These are phyloP conservation scores for Acipenser transmontanus DNA, from an alignment of 2,797 vertebrate genomes.

Conservation along the genomic window DNA sequence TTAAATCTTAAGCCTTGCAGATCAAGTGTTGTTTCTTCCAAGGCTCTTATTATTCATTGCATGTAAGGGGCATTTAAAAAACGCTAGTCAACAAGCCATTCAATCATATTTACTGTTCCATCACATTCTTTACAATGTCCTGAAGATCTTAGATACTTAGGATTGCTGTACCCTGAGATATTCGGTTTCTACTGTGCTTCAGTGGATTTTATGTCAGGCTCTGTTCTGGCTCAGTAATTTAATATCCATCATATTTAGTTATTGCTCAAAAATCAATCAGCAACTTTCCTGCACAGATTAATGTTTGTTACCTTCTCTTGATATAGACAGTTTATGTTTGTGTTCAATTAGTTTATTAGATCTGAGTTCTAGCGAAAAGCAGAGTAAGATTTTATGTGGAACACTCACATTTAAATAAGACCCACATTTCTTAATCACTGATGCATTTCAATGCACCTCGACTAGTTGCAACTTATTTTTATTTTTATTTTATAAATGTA, in stretches of 20 bases:
- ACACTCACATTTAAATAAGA: no score
- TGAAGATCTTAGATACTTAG: slow-evolving; percentile 16
- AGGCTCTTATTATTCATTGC: not conserved
- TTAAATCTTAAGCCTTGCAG: no score
- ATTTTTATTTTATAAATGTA: no score
- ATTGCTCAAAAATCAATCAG: slow-evolving; percentile 33
- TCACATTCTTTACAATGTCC: slow-evolving; percentile 17
- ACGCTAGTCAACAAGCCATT: slow-evolving; percentile 22
- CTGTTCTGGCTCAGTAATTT: slow-evolving; percentile 23
- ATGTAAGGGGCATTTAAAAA: slow-evolving; percentile 3
- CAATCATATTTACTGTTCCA: slow-evolving; percentile 27
- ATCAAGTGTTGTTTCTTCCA: not conserved
- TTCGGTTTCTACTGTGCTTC: not conserved
- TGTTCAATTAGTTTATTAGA: not conserved
- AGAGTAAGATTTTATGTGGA: no score
- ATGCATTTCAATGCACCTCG: no score
- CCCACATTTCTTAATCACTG: no score
- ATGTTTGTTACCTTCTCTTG: slow-evolving; percentile 1
- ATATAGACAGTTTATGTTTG: not conserved
- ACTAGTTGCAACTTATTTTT: no score
- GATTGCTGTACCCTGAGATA: slow-evolving; percentile 1
- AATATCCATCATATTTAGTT: slow-evolving; percentile 28
- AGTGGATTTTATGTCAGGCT: slow-evolving; percentile 20
- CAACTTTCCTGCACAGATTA: not conserved
- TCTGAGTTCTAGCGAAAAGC: no score